A percentile compares a stretch with the other conserved stretches of the same genome.
phyloP scores from a whole-genome alignment of 2,888 invertebrate species.

The Epirrhoe tristata region DNA sequence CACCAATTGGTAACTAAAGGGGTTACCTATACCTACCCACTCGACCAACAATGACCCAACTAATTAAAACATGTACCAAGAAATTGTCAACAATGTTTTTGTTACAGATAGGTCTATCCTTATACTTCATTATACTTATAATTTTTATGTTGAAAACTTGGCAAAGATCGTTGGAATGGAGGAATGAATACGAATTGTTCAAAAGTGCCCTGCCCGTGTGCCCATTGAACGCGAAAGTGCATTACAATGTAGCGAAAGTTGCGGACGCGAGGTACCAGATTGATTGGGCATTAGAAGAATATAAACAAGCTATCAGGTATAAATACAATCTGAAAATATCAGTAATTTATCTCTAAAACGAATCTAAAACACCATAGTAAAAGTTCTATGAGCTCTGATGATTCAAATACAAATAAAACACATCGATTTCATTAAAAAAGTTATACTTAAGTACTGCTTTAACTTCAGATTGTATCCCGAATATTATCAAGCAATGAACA shows the following conservation, averaged over 20 bases:
- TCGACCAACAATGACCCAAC: too few species aligned
- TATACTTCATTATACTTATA: conserved; percentile 55
- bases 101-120: conserved; percentile 49
- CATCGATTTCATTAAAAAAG: too few species aligned
- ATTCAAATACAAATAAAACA: too few species aligned
- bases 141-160: conserved; percentile 76
- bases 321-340: neutral
- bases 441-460: neutral
- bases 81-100: conserved; percentile 3
- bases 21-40: too few species aligned
- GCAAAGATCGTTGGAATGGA: conserved; percentile 92
- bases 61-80: neutral
- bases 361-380: too few species aligned
- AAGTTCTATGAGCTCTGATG: too few species aligned
- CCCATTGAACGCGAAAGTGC: conserved; percentile 97
- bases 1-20: too few species aligned
- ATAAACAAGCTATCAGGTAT: conserved; percentile 90
- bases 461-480: conserved; percentile 88
- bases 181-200: conserved; percentile 91
- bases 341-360: too few species aligned
- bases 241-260: conserved; percentile 96
- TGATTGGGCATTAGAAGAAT: conserved; percentile 90
- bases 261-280: conserved; percentile 90
- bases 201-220: conserved; percentile 93
- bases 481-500: conserved; percentile 97